These are phyloP conservation scores for Nannobrachium achirus DNA, from an alignment of 2,113 vertebrate genomes.

Conservation along the genomic window DNA sequence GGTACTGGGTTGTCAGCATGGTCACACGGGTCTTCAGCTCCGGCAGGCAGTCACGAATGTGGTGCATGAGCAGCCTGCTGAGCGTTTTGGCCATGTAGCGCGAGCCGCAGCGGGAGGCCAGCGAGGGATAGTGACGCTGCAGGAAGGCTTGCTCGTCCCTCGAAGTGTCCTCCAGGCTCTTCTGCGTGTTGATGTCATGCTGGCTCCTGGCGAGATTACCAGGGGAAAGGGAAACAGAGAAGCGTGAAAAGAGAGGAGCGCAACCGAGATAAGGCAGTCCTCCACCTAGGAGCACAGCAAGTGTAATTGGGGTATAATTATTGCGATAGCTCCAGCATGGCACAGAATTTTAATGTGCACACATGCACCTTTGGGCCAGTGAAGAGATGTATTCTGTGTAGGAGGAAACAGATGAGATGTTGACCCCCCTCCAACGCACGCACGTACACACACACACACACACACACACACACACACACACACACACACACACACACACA, in stretches of 20 bases:
- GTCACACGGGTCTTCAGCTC: conserved; percentile 82
- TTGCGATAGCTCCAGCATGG: background rate
- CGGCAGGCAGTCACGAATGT: conserved; percentile 84
- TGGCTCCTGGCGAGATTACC: conserved; percentile 75
- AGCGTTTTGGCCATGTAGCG: conserved; percentile 81
- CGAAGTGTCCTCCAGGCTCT: conserved; percentile 72
- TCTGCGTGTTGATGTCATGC: conserved; percentile 82
- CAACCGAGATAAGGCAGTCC: background rate
- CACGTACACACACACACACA: too few species aligned
- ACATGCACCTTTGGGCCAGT: background rate
- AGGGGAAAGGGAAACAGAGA: background rate
- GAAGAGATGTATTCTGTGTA: background rate
- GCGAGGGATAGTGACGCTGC: conserved; percentile 82
- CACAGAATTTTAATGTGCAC: background rate
- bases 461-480: too few species aligned
- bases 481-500: too few species aligned
- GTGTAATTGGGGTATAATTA: background rate
- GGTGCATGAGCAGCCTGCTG: conserved; percentile 82
- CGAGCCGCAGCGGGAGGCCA: conserved; percentile 79
- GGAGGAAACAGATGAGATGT: background rate
- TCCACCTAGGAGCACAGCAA: background rate
- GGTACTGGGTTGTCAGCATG: conserved; percentile 80
- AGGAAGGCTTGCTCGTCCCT: conserved; percentile 82
- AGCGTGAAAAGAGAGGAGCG: background rate
- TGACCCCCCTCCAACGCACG: background rate